Evolutionary conservation across 2,888 invertebrate genomes (phyloP).

Genomic region (Endomychus coccineus): DNA sequence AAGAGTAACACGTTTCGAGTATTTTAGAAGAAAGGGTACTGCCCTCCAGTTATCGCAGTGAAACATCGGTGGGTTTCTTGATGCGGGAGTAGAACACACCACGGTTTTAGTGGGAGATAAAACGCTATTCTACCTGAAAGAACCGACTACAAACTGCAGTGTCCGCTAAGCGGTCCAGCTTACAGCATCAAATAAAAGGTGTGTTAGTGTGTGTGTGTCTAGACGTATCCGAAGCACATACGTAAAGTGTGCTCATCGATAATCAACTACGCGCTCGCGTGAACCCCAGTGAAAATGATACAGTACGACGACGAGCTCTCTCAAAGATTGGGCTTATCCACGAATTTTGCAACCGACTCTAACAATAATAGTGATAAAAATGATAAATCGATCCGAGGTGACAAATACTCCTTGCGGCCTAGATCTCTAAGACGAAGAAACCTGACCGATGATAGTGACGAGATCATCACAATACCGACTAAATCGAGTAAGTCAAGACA

Average conservation of each 20-base stretch:
- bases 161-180: constrained; percentile 8
- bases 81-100: constrained; percentile 8
- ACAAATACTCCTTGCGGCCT: constrained; percentile 43
- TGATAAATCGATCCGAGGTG: constrained; percentile 29
- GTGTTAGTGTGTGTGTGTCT: constrained; percentile 3
- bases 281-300: constrained; percentile 26
- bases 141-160: constrained; percentile 12
- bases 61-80: constrained; percentile 1
- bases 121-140: constrained; percentile 8
- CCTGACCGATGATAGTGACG: constrained; percentile 18
- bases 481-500: constrained; percentile 17
- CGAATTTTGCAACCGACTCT: constrained; percentile 33
- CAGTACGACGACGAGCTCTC: constrained; percentile 38
- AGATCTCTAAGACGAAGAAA: constrained; percentile 30
- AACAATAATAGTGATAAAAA: constrained; percentile 38
- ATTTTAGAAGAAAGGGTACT: constrained; percentile 5
- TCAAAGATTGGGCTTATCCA: constrained; percentile 35
- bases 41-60: not conserved
- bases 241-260: not conserved
- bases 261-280: no score
- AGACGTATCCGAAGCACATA: constrained; percentile 1
- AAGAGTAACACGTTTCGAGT: not conserved
- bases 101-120: constrained; percentile 12
- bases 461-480: constrained; percentile 15
- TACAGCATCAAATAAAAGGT: constrained; percentile 9